phyloP scores from a whole-genome alignment of 2,888 invertebrate species.

The Drosophila glabriapex region DNA sequence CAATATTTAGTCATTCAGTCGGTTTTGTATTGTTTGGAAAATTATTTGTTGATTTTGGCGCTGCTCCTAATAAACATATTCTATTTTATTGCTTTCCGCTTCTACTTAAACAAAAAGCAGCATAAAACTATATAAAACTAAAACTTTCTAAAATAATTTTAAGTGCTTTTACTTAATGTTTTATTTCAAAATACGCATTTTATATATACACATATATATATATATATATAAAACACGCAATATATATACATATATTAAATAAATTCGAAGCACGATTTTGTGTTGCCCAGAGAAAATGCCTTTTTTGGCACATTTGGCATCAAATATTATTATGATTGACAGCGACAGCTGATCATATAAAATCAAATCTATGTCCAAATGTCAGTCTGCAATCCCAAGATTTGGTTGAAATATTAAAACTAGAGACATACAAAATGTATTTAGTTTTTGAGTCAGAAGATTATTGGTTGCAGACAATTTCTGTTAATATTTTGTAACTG shows the following conservation, averaged over 20 bases:
- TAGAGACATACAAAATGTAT: background rate
- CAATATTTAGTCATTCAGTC: conserved; percentile 62
- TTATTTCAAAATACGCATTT: conserved; percentile 26
- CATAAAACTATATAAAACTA: conserved; percentile 60
- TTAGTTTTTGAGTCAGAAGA: background rate
- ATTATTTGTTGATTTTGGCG: conserved; percentile 52
- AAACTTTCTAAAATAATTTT: conserved; percentile 41
- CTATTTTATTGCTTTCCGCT: conserved; percentile 73
- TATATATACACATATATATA: conserved; percentile 8
- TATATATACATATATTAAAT: conserved; percentile 3
- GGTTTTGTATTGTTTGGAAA: conserved; percentile 54
- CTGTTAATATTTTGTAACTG: background rate
- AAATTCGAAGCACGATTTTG: background rate
- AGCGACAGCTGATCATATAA: conserved; percentile 55
- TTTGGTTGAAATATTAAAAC: conserved; percentile 19
- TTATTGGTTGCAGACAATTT: background rate
- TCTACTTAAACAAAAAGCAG: conserved; percentile 58
- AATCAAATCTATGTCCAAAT: conserved; percentile 41
- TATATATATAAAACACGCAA: background rate
- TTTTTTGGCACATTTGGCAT: conserved; percentile 27
- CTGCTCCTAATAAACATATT: conserved; percentile 62
- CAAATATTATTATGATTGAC: conserved; percentile 51
- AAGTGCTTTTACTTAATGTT: conserved; percentile 46
- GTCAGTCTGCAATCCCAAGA: conserved; percentile 44
- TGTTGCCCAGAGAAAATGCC: conserved; percentile 17